These are phyloP conservation scores for Drosophila simulans DNA, from an alignment of 1,140 invertebrate species.

Conservation along the genomic window DNA sequence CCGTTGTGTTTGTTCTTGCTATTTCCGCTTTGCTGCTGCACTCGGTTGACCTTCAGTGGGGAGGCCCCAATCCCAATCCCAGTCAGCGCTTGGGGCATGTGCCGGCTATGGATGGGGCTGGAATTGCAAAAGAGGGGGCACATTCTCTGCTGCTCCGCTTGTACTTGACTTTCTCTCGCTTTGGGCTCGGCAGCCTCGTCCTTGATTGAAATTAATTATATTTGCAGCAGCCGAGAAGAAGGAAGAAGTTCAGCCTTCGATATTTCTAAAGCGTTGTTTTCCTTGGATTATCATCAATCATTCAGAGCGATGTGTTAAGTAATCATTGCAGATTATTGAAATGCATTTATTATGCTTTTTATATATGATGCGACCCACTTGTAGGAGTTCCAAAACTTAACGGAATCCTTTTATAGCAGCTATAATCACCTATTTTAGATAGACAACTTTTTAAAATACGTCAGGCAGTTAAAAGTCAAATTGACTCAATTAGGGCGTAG, in stretches of 20 bases:
- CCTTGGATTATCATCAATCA: conserved; percentile 14
- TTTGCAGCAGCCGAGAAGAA: conserved; percentile 6
- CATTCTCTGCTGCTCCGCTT: conserved; percentile 54
- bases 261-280: conserved; percentile 2
- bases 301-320: neutral
- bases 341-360: neutral
- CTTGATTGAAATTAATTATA: conserved; percentile 76
- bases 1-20: conserved; percentile 40
- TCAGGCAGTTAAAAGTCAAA: neutral
- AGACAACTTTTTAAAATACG: neutral
- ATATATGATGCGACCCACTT: too few species aligned
- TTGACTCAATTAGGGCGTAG: neutral
- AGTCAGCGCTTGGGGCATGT: conserved; percentile 23
- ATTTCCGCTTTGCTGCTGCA: conserved; percentile 58
- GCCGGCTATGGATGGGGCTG: neutral
- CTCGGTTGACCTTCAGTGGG: conserved; percentile 73
- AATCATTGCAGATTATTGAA: neutral
- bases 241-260: conserved; percentile 5
- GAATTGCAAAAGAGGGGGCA: conserved; percentile 4
- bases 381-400: too few species aligned
- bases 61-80: conserved; percentile 19
- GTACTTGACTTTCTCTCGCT: conserved; percentile 65
- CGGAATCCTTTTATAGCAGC: too few species aligned
- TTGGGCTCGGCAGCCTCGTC: conserved; percentile 32
- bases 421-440: neutral